Base-by-base conservation (phyloP, 2,888 invertebrate genomes). In the Venustoraphidia nigricollis region DNA sequence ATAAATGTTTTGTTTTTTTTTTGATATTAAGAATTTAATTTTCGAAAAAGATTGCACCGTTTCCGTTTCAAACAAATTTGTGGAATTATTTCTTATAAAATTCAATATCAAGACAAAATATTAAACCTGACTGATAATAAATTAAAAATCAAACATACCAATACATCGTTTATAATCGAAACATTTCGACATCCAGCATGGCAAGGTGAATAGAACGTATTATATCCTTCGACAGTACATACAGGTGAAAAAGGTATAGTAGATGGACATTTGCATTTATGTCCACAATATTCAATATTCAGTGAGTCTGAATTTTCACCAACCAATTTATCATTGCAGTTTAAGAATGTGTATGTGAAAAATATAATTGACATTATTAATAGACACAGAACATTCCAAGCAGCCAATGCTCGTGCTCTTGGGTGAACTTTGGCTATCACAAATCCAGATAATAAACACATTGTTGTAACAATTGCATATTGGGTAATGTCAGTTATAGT, bases 161-260 rank as follows among this genome's bases (percentile, higher is more conserved):
- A 27, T 27, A 27, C 27, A 27, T 27, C 27, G 27, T 27, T 27
- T 6, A 27, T 27, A 27, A 27, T 27, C 3, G 27, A 27, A 3
- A 58, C 55, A 6, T 47, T 55, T 8, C 62, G 63, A 59, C 85
- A 86, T 1, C 85, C 85, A 3, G 85, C 85, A 57, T 79, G 76
- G 61, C 86, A 86, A 0, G 85, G 81, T 1, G 80, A 81, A 59
- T 78, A 85, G 60, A 74, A 84, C 0, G 78, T 79, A 8, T 68
- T 62, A 0, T 57, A 62, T 9, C 69, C 66, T 51, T 71, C 71
- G 51, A 66, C 67, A 2, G 76, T 71, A 57, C 82, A 83, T 34
- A 83, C 71, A 0, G 83, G 83, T 48, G 73, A 70, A 56, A 81
- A 83, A 14, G 64, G 61, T 43, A 67, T 62, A 27, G 67, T 60